A percentile compares a stretch with the other conserved stretches of the same genome.
These are phyloP conservation scores for Psylliodes chrysocephalus DNA, from an alignment of 2,888 invertebrate genomes.

Conservation along the genomic window DNA sequence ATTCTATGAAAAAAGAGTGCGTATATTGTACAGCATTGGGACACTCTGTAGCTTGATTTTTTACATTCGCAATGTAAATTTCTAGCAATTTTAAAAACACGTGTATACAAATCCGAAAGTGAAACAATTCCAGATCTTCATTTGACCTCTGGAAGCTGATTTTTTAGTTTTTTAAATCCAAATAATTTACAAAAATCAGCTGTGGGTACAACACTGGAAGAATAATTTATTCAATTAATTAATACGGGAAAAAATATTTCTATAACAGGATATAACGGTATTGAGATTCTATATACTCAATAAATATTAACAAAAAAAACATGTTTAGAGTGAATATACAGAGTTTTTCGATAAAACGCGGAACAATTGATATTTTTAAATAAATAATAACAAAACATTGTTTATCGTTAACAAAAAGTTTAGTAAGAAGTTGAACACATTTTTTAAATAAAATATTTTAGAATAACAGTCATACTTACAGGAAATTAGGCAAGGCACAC, in stretches of 20 bases:
- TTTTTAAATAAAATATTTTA: too few relatives aligned
- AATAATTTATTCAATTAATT: too few relatives aligned
- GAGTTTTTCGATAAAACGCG: constrained; percentile 7
- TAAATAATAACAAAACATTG: constrained; percentile 2
- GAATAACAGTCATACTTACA: too few relatives aligned
- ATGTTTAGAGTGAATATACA: constrained; percentile 32
- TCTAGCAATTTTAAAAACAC: not conserved
- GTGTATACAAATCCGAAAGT: not conserved
- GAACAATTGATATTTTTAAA: constrained; percentile 13
- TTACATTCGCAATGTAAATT: not conserved
- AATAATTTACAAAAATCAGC: not conserved
- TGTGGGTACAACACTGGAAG: not conserved
- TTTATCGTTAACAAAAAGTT: not conserved
- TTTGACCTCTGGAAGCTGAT: not conserved
- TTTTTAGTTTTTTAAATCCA: not conserved
- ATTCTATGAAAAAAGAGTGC: too few relatives aligned
- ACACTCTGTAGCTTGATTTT: too few relatives aligned
- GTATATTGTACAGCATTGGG: too few relatives aligned
- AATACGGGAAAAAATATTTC: not conserved
- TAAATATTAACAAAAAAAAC: constrained; percentile 24
- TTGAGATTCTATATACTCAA: constrained; percentile 25
- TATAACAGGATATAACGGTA: constrained; percentile 7
- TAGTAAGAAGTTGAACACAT: not conserved
- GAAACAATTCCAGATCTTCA: not conserved
- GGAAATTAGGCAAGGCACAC: too few relatives aligned